Percentiles rank a stretch among this genome's conserved stretches.
These are phyloP conservation scores for Xiphophorus maculatus DNA, from an alignment of 2,113 vertebrate species.

Conservation along the genomic window DNA sequence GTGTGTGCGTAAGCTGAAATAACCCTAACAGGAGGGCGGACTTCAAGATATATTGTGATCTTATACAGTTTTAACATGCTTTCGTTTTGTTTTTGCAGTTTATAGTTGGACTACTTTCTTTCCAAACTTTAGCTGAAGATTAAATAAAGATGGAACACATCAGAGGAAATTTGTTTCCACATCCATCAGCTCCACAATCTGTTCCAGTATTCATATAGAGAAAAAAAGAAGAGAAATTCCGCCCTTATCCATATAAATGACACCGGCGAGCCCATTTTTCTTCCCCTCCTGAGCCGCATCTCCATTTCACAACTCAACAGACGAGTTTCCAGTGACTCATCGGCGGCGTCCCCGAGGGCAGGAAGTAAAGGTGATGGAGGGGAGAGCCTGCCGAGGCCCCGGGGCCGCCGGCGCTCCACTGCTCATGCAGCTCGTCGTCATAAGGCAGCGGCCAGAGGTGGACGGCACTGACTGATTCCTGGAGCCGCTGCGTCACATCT, in stretches of 20 bases:
- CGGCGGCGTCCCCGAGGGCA: constrained; percentile 7
- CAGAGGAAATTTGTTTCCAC: constrained; percentile 2
- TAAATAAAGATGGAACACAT: constrained; percentile 13
- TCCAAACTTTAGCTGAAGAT: constrained; percentile 12
- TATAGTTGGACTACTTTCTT: not conserved
- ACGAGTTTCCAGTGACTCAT: constrained; percentile 30
- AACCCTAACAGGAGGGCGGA: not conserved
- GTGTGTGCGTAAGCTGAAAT: not conserved
- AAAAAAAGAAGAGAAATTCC: constrained; percentile 4
- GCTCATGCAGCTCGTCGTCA: constrained; percentile 40
- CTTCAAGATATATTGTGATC: not conserved
- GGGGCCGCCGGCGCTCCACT: constrained; percentile 38
- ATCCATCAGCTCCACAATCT: constrained; percentile 39
- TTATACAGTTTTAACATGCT: too few species aligned
- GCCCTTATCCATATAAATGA: constrained; percentile 53
- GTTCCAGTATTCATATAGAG: constrained; percentile 10
- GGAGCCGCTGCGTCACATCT: constrained; percentile 45
- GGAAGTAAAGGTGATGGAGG: constrained; percentile 42
- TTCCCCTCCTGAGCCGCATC: constrained; percentile 16
- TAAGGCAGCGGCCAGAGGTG: constrained; percentile 52
- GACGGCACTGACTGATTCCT: constrained; percentile 64
- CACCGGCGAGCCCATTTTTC: constrained; percentile 32
- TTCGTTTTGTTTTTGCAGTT: not conserved
- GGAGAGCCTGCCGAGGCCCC: constrained; percentile 2
- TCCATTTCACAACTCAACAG: constrained; percentile 33